Percentiles rank a stretch among this genome's conserved stretches.
Evolutionary conservation across 2,888 invertebrate genomes (phyloP).

Genomic region (Xanthorhoe spadicearia): DNA sequence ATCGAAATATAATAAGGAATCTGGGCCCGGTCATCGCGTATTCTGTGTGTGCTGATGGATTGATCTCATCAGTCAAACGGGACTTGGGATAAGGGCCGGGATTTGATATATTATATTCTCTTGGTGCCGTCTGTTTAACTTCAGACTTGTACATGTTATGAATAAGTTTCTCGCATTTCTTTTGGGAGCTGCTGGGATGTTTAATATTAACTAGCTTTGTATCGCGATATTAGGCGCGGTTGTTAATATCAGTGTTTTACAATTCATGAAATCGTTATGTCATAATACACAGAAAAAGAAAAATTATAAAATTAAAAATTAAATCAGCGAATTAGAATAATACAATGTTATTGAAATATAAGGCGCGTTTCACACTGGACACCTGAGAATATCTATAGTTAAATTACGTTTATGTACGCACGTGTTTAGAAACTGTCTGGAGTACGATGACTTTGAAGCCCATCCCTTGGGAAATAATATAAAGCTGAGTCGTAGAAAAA

Average conservation of each 20-base stretch:
- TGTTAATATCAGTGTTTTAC: not conserved
- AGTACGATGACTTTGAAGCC: slow-evolving; percentile 26
- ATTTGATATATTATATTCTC: slow-evolving; percentile 20
- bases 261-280: too few species aligned
- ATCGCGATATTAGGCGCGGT: not conserved
- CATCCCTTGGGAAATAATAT: slow-evolving; percentile 55
- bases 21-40: slow-evolving; percentile 14
- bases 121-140: slow-evolving; percentile 13
- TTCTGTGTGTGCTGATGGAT: slow-evolving; percentile 36
- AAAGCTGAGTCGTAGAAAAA: slow-evolving; percentile 31
- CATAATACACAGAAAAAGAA: too few species aligned
- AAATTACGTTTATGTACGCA: not conserved
- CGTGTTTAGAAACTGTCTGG: not conserved
- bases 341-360: not conserved
- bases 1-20: slow-evolving; percentile 41
- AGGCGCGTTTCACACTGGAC: not conserved
- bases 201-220: not conserved
- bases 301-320: too few species aligned
- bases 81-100: slow-evolving; percentile 24
- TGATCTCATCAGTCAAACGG: slow-evolving; percentile 38
- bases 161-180: slow-evolving; percentile 1
- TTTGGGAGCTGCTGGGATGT: not conserved
- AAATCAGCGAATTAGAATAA: not conserved
- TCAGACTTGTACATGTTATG: slow-evolving; percentile 1
- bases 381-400: not conserved